Percentiles rank a stretch among this genome's conserved stretches.
Conservation (phyloP, 2,113 vertebrate species). For the Oxygymnocypris stewartii region DNA sequence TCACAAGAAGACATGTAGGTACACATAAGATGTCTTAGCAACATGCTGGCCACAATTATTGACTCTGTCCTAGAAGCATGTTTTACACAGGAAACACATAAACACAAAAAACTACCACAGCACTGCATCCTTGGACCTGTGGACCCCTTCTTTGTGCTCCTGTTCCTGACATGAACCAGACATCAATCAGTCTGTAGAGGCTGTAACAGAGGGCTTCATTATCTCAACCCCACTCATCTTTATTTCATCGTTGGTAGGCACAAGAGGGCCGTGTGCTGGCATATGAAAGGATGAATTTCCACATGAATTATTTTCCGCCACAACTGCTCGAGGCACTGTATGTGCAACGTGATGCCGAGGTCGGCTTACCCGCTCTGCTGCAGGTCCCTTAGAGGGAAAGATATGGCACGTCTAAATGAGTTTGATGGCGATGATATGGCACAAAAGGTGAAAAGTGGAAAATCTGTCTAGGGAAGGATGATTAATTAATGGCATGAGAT, state of each 20-base stretch:
- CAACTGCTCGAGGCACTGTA: conserved; percentile 49
- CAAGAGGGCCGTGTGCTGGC: conserved; percentile 55
- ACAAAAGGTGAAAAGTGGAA: conserved; percentile 25
- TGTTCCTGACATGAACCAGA: conserved; percentile 11
- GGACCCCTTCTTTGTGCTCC: not conserved
- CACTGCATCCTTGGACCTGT: not conserved
- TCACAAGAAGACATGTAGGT: conserved; percentile 5
- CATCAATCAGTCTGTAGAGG: conserved; percentile 39
- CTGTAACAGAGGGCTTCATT: conserved; percentile 59
- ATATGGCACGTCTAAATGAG: not conserved
- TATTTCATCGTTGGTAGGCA: conserved; percentile 69
- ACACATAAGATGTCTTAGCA: not conserved
- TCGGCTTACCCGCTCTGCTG: not conserved
- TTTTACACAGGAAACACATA: not conserved
- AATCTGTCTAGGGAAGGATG: not conserved
- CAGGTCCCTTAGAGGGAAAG: not conserved
- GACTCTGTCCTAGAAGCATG: conserved; percentile 13
- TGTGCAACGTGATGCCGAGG: conserved; percentile 1
- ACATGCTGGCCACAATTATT: conserved; percentile 11
- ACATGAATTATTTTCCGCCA: conserved; percentile 69
- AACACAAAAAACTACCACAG: conserved; percentile 5
- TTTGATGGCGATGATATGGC: not conserved
- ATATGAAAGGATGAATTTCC: conserved; percentile 73
- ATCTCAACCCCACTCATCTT: conserved; percentile 66
- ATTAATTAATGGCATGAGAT: conserved; percentile 20